phyloP scores from a whole-genome alignment of 2,888 invertebrate species.

The Drosophila nr. perissopoda region DNA sequence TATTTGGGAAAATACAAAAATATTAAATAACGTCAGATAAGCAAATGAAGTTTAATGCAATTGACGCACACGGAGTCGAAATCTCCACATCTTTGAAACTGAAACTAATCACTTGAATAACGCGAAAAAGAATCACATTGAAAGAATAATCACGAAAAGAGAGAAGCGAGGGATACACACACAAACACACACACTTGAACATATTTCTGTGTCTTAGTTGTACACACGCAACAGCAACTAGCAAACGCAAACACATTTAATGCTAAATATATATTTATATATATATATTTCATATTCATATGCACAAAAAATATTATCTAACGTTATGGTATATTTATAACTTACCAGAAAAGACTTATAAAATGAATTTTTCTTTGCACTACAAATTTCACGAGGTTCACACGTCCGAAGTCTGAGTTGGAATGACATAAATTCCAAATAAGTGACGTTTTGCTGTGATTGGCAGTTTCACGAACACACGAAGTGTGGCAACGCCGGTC shows the following conservation, averaged over 20 bases:
- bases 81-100: background rate
- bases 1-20: background rate
- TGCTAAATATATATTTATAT: background rate
- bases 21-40: background rate
- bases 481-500: conserved; percentile 8
- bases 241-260: background rate
- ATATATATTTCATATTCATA: background rate
- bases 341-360: background rate
- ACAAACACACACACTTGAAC: background rate
- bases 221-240: background rate
- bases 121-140: conserved; percentile 3
- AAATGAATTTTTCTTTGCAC: background rate
- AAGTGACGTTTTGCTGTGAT: background rate
- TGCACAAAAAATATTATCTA: background rate
- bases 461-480: background rate
- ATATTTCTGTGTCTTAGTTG: background rate
- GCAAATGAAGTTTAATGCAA: background rate
- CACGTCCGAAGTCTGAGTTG: conserved; percentile 34
- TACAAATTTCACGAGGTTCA: background rate
- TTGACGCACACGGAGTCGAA: background rate
- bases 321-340: no score
- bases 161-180: background rate
- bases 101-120: background rate
- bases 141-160: background rate
- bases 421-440: conserved; percentile 33